A percentile compares a stretch with the other conserved stretches of the same genome.
These are phyloP conservation scores for Macaria liturata DNA, from an alignment of 2,888 invertebrate species.

Conservation along the genomic window DNA sequence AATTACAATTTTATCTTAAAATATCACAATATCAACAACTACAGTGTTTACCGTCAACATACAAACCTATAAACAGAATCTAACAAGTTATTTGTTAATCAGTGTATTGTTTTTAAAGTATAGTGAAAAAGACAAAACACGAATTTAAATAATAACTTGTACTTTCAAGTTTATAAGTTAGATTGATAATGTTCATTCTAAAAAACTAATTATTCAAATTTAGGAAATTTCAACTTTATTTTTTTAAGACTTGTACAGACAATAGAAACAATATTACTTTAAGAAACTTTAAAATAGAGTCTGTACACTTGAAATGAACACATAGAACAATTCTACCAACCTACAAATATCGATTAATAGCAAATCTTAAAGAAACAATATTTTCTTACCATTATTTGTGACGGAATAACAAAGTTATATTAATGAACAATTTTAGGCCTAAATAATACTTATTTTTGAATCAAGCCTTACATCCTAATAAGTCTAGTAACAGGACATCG, in stretches of 20 bases:
- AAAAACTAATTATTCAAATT: too few relatives aligned
- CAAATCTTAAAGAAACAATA: conserved; percentile 16
- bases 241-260: too few relatives aligned
- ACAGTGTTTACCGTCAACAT: conserved; percentile 51
- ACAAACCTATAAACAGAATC: too few relatives aligned
- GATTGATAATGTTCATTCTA: neutral
- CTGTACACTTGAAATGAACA: too few relatives aligned
- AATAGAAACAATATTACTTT: too few relatives aligned
- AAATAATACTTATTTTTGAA: conserved; percentile 30
- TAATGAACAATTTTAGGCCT: conserved; percentile 40
- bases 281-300: too few relatives aligned
- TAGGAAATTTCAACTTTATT: too few relatives aligned
- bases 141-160: too few relatives aligned
- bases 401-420: conserved; percentile 35
- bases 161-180: too few relatives aligned
- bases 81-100: too few relatives aligned
- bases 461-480: conserved; percentile 29
- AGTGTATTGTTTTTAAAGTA: too few relatives aligned
- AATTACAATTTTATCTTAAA: conserved; percentile 64
- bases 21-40: conserved; percentile 80
- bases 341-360: conserved; percentile 1
- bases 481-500: conserved; percentile 17
- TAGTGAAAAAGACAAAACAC: too few relatives aligned
- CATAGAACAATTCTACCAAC: neutral
- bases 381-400: conserved; percentile 33